Evolutionary conservation across 2,797 vertebrate species (phyloP).

Genomic region (Anguilla obscura): DNA sequence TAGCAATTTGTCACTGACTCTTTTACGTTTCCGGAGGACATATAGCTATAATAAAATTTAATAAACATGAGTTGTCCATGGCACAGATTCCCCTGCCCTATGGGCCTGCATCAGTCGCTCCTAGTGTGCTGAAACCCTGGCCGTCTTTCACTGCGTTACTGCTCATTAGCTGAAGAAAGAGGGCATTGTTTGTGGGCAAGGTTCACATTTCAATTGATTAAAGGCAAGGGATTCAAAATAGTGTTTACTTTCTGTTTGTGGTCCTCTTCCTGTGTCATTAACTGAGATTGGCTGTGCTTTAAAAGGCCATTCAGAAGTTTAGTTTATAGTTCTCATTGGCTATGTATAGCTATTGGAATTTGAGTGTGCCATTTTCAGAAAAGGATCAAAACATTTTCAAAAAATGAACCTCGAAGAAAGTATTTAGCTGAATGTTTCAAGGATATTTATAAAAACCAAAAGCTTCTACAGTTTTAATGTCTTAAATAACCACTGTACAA

Average conservation of each 20-base stretch:
- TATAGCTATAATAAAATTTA: background rate
- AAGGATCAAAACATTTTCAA: background rate
- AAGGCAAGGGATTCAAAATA: background rate
- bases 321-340: background rate
- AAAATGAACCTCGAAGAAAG: background rate
- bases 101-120: background rate
- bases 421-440: background rate
- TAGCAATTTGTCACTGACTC: background rate
- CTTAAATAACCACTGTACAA: background rate
- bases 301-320: background rate
- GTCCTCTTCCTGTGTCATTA: background rate
- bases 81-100: conserved; percentile 4
- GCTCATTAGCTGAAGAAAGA: background rate
- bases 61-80: background rate
- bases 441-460: background rate
- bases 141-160: background rate
- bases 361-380: background rate
- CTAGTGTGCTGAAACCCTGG: background rate
- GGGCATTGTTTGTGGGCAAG: background rate
- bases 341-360: conserved; percentile 10
- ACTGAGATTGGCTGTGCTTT: background rate
- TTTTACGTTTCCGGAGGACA: background rate
- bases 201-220: conserved; percentile 15
- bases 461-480: background rate
- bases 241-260: background rate